Evolutionary conservation across 2,113 vertebrate genomes (phyloP), one percentile per base, ranked within the genome.

Genomic region (Monarcha castaneiventris): DNA sequence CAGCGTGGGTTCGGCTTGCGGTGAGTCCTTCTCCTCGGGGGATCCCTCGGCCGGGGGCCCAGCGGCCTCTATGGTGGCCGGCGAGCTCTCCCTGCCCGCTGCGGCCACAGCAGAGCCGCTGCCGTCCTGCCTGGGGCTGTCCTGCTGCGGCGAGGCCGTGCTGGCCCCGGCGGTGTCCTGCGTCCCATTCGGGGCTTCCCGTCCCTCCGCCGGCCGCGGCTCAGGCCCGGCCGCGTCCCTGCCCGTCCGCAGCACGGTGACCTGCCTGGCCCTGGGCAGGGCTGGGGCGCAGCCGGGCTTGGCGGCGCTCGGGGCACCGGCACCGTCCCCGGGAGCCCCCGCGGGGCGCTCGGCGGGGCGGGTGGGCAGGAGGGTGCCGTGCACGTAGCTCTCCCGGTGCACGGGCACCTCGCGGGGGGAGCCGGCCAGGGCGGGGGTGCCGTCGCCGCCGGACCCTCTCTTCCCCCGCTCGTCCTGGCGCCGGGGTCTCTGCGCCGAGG

Each of bases 381-480:
- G 90, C 61, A 85, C n/a, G 3, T 94, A 90, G 52, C 96, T 96
- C 76, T 93, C 90, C 44, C 93, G 39, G 84, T 97, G 97, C n/a
- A 93, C 56, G 1, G 94, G 51, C 63, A 74, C 4, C 22, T 94
- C 94, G 1, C 2, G 9, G n/a, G 77, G 48, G 17, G 26, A 9
- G 11, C 15, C 51, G 6, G 1, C 33, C 3, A 71, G 43, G 0
- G 2, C 6, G n/a, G 79, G 9, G 56, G 8, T 10, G 14, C 51
- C 29, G 6, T 75, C 77, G 0, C 56, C 12, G 2, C 78, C 25
- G 1, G 78, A 59, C 1, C 4, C 56, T 16, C 12, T 89, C 46
- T 85, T 95, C 5, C 52, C n/a, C 46, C 94, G 74, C 71, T 91
- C 95, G 11, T 87, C 79, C 37, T 35, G 97, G 71, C 85, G 90